Conservation (phyloP, 2,797 vertebrate species). For the Leuciscus waleckii region DNA sequence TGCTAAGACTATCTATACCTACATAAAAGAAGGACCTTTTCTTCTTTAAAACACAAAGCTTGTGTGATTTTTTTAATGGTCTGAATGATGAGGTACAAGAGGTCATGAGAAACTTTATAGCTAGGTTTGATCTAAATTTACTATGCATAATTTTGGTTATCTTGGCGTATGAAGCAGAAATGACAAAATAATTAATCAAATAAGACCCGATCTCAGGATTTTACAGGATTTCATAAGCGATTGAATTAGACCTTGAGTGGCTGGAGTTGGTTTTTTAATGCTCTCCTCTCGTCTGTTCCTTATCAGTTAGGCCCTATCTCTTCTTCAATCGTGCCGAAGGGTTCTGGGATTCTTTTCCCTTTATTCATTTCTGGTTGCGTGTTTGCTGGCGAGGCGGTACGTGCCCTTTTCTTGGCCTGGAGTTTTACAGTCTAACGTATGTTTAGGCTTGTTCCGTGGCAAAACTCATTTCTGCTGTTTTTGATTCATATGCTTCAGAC, state of each 20-base stretch:
- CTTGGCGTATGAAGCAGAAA: neutral
- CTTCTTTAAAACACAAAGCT: neutral
- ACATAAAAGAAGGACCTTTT: neutral
- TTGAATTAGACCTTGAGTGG: slow-evolving; percentile 47
- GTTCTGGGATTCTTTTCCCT: neutral
- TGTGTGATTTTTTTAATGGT: slow-evolving; percentile 14
- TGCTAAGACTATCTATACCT: neutral
- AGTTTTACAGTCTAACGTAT: slow-evolving; percentile 46
- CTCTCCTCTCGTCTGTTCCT: slow-evolving; percentile 23
- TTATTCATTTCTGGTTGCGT: slow-evolving; percentile 15
- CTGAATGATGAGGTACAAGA: neutral
- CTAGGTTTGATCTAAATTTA: neutral
- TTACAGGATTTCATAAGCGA: slow-evolving; percentile 42
- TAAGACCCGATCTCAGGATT: neutral
- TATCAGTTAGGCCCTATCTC: slow-evolving; percentile 39
- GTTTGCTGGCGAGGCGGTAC: neutral
- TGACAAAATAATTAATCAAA: neutral
- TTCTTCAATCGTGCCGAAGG: slow-evolving; percentile 38
- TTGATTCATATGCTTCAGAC: slow-evolving; percentile 54
- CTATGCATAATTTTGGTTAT: neutral
- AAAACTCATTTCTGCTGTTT: slow-evolving; percentile 40
- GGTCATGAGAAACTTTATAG: neutral
- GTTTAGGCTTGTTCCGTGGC: slow-evolving; percentile 53
- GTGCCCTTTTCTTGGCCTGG: slow-evolving; percentile 37
- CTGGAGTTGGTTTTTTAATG: slow-evolving; percentile 44